Percentiles rank a stretch among this genome's conserved stretches.
Evolutionary conservation across 2,888 invertebrate species (phyloP).

Genomic region (Ophion slaviceki): DNA sequence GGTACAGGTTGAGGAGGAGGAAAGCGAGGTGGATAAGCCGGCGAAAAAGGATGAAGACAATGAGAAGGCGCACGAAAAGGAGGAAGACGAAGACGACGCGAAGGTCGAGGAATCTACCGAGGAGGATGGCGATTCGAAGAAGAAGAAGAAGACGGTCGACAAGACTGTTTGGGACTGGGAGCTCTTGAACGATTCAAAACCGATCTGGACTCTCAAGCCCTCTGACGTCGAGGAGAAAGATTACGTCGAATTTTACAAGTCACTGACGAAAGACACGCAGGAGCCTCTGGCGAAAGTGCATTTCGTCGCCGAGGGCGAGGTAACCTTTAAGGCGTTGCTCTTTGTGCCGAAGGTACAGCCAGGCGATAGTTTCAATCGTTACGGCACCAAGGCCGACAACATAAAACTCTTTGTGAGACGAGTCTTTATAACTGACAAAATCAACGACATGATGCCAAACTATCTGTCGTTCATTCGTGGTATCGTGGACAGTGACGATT

Average conservation of each 20-base stretch:
- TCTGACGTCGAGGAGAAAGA: constrained; percentile 93
- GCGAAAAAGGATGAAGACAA: constrained; percentile 83
- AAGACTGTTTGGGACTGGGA: constrained; percentile 99
- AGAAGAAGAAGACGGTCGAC: constrained; percentile 94
- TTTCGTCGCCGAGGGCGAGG: constrained; percentile 99
- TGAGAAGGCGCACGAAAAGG: constrained; percentile 82
- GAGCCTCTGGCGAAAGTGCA: constrained; percentile 95
- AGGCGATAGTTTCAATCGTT: constrained; percentile 96
- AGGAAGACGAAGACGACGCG: constrained; percentile 85
- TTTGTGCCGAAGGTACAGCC: constrained; percentile 97
- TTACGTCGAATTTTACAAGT: constrained; percentile 97
- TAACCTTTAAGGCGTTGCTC: constrained; percentile 98
- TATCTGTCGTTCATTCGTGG: constrained; percentile 98
- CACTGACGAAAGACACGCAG: constrained; percentile 94
- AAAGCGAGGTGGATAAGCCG: constrained; percentile 78
- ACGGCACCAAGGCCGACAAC: constrained; percentile 96
- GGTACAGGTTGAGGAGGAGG: constrained; percentile 84
- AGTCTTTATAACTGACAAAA: constrained; percentile 99
- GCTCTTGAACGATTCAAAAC: constrained; percentile 97
- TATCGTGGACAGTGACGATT: constrained; percentile 99
- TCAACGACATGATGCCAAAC: constrained; percentile 99
- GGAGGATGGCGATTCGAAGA: constrained; percentile 87
- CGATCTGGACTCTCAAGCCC: constrained; percentile 98
- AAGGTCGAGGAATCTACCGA: constrained; percentile 87
- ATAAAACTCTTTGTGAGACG: constrained; percentile 98